A percentile compares a stretch with the other conserved stretches of the same genome.
These are phyloP conservation scores for Hiodon alosoides DNA, from an alignment of 2,113 vertebrate genomes.

Conservation along the genomic window DNA sequence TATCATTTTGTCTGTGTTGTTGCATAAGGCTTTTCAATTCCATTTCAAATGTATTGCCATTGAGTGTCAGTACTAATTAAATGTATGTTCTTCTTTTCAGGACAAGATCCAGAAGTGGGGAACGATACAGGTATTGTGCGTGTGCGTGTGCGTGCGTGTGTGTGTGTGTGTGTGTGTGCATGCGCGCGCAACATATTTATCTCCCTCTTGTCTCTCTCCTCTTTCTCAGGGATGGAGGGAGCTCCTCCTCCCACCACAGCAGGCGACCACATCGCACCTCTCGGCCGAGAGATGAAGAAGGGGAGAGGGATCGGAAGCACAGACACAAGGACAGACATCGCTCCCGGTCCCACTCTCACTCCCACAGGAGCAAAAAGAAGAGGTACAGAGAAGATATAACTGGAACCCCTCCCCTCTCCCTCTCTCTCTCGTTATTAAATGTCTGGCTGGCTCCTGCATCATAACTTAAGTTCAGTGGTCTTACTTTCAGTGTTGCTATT, in stretches of 20 bases:
- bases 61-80: too few species aligned
- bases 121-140: slow-evolving; percentile 54
- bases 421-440: background rate
- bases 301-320: slow-evolving; percentile 26
- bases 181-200: background rate
- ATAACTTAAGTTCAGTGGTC: background rate
- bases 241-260: slow-evolving; percentile 62
- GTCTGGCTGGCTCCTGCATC: background rate
- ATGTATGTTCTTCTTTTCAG: slow-evolving; percentile 32
- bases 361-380: slow-evolving; percentile 31
- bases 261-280: slow-evolving; percentile 58
- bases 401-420: too few species aligned
- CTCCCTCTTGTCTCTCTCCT: background rate
- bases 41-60: too few species aligned
- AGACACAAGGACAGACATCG: slow-evolving; percentile 30
- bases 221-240: slow-evolving; percentile 57
- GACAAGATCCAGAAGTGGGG: slow-evolving; percentile 65
- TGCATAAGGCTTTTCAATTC: too few species aligned
- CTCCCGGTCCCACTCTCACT: slow-evolving; percentile 25
- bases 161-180: background rate
- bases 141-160: background rate
- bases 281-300: slow-evolving; percentile 57
- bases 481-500: too few species aligned
- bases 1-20: too few species aligned
- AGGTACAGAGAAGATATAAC: background rate